A percentile compares a stretch with the other conserved stretches of the same genome.
Conservation (phyloP, 2,888 invertebrate genomes). For the Callimorpha dominula region DNA sequence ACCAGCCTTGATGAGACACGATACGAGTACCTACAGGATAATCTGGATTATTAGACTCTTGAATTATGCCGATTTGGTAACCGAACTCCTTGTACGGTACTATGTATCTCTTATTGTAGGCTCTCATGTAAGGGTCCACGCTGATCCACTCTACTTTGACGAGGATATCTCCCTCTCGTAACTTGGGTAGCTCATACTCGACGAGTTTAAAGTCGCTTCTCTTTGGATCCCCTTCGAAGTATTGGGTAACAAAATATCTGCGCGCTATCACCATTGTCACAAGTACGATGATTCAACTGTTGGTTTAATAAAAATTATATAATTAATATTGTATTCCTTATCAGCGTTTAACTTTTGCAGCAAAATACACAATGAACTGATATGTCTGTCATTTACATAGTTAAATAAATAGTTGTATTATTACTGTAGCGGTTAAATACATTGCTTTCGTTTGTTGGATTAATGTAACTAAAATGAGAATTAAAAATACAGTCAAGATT, state of each 20-base stretch:
- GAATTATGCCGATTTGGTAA: slow-evolving; percentile 73
- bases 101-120: slow-evolving; percentile 40
- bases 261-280: slow-evolving; percentile 79
- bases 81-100: slow-evolving; percentile 67
- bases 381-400: background rate
- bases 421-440: background rate
- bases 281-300: background rate
- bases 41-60: slow-evolving; percentile 87
- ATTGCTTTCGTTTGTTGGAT: background rate
- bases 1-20: slow-evolving; percentile 71
- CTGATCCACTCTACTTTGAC: slow-evolving; percentile 64
- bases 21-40: slow-evolving; percentile 88
- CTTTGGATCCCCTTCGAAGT: slow-evolving; percentile 87
- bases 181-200: slow-evolving; percentile 77
- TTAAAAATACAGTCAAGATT: too few species aligned
- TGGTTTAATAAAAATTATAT: background rate
- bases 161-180: slow-evolving; percentile 65
- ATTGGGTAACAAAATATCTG: slow-evolving; percentile 73
- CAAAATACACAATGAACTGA: background rate
- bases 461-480: background rate
- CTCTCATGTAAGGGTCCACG: slow-evolving; percentile 60
- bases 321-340: background rate
- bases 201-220: slow-evolving; percentile 85
- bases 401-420: background rate
- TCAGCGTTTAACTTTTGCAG: background rate